Evolutionary conservation across 2,113 vertebrate species (phyloP), one percentile per base, ranked within the genome.

Genomic region (Xiphorhynchus elegans): DNA sequence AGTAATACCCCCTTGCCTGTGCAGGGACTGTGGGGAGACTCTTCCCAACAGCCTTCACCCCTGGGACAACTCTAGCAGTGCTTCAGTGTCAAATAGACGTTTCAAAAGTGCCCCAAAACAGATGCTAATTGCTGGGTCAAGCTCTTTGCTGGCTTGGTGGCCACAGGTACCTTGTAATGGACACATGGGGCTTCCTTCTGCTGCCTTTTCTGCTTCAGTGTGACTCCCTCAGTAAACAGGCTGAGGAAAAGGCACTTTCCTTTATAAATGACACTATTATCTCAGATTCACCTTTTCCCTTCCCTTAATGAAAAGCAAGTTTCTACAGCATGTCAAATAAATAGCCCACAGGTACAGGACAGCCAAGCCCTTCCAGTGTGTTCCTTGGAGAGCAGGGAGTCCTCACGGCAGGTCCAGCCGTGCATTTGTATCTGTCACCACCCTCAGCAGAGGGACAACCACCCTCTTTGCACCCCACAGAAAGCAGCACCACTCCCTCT

Each of bases 271-370:
- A 81, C 42, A 25, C 80, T 85, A 50, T 95, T 91, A 85, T 59
- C 59, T 70, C 55, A 90, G 42, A 90, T 86, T 94, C 78, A 87
- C 70, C 89, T 95, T 93, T 78, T 60, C 73, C 74, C 69, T 59
- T 79, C 70, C 55, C 70, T 76, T 90, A 94, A 94, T 90, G 91
- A 95, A 95, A 93, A 91, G 55, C 78, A 88, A 64, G 44, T 81
- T 95, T 67, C 90, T 80, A 90, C 63, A 60, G 64, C 75, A 64
- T 29, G 56, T 88, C 82, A 92, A 67, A 85, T 70, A 92, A 93
- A 94, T 52, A 90, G 67, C 59, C 59, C 44, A 5, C 70, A 78
- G 63, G 70, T 75, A 70, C 78, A 76, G 67, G 8, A 66, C 1
- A 69, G 84, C 63, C 63, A 50, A 59, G 33, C 44, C 79, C 16